A percentile compares a stretch with the other conserved stretches of the same genome.
Evolutionary conservation across 2,797 vertebrate genomes (phyloP).

Genomic region (Neoniphon sammara): DNA sequence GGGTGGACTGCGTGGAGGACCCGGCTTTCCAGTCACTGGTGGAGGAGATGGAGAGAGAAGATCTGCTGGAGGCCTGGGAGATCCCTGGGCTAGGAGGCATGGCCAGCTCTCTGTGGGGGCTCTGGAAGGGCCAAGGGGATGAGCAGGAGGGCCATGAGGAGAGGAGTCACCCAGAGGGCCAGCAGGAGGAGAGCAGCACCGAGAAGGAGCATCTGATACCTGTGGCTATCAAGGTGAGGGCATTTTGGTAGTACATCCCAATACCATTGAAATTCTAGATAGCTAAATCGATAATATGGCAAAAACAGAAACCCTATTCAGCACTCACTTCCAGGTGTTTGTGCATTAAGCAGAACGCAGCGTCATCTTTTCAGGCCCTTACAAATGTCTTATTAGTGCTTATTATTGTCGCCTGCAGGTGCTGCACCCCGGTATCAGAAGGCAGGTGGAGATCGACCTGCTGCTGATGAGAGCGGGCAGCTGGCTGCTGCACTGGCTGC

Average conservation of each 20-base stretch:
- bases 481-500: constrained; percentile 86
- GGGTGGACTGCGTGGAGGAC: constrained; percentile 77
- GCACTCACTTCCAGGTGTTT: no score
- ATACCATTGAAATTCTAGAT: no score
- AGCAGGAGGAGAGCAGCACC: constrained; percentile 2
- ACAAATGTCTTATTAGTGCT: background rate
- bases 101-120: constrained; percentile 62
- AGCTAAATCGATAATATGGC: no score
- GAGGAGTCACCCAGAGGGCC: constrained; percentile 16
- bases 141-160: constrained; percentile 56
- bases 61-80: constrained; percentile 85
- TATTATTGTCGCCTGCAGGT: constrained; percentile 79
- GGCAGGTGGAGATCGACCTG: constrained; percentile 91
- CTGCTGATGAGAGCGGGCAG: constrained; percentile 91
- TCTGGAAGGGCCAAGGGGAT: constrained; percentile 55
- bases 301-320: no score
- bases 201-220: constrained; percentile 80
- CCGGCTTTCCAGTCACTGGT: constrained; percentile 73
- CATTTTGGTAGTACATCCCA: no score
- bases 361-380: background rate
- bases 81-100: constrained; percentile 79
- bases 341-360: no score
- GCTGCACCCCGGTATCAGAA: constrained; percentile 90
- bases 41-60: constrained; percentile 67
- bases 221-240: constrained; percentile 92